Conservation (phyloP, 2,888 invertebrate genomes). For the Drosophila macrothrix region DNA sequence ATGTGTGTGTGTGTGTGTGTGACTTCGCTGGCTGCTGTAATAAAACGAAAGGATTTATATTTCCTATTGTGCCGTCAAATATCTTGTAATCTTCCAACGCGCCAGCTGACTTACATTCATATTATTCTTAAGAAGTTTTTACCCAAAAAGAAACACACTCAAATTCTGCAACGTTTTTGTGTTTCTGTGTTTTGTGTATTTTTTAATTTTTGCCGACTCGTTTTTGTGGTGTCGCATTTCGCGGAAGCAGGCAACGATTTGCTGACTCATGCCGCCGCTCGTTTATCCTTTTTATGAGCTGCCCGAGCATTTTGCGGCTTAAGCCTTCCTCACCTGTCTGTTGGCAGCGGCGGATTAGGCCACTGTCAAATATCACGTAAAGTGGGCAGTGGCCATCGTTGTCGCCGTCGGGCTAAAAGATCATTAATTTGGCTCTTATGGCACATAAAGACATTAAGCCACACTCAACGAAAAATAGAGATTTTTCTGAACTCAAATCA, state of each 20-base stretch:
- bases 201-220: slow-evolving; percentile 36
- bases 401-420: slow-evolving; percentile 47
- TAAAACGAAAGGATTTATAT: slow-evolving; percentile 82
- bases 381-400: slow-evolving; percentile 62
- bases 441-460: slow-evolving; percentile 47
- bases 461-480: background rate
- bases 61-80: slow-evolving; percentile 69
- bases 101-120: slow-evolving; percentile 68
- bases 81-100: slow-evolving; percentile 62
- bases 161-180: slow-evolving; percentile 60
- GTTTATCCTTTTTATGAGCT: slow-evolving; percentile 75
- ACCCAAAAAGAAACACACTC: slow-evolving; percentile 38
- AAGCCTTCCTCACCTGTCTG: slow-evolving; percentile 52
- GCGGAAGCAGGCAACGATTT: slow-evolving; percentile 65
- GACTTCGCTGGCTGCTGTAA: slow-evolving; percentile 47
- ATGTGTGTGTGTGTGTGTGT: background rate
- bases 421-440: slow-evolving; percentile 77
- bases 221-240: slow-evolving; percentile 67
- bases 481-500: background rate
- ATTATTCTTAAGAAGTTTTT: slow-evolving; percentile 29
- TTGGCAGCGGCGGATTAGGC: slow-evolving; percentile 59
- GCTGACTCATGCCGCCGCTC: slow-evolving; percentile 52
- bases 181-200: slow-evolving; percentile 29
- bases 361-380: slow-evolving; percentile 72
- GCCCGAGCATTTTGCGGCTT: slow-evolving; percentile 52